These are phyloP conservation scores for Tenthredo livida DNA, from an alignment of 2,888 invertebrate species.

Conservation along the genomic window DNA sequence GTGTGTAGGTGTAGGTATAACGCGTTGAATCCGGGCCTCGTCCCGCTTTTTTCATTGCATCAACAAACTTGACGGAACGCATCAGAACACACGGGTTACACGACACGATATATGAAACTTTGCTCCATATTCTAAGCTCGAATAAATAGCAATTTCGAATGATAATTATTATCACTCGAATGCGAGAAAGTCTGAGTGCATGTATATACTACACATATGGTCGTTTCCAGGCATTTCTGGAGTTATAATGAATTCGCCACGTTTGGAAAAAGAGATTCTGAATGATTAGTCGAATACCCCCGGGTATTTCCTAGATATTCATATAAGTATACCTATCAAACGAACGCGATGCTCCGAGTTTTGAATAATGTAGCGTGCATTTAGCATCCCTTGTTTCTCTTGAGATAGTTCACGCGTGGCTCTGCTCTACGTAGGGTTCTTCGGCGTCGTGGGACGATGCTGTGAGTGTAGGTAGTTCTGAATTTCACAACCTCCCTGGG, in stretches of 20 bases:
- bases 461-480: conserved; percentile 44
- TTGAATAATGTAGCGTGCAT: conserved; percentile 48
- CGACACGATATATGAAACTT: background rate
- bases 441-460: background rate
- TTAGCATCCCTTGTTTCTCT: conserved; percentile 25
- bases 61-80: conserved; percentile 27
- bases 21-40: conserved; percentile 14
- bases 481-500: conserved; percentile 24
- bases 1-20: background rate
- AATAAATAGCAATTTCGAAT: conserved; percentile 32
- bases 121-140: conserved; percentile 34
- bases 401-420: background rate
- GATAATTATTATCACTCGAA: background rate
- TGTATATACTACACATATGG: too few relatives aligned
- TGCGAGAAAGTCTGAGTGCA: background rate
- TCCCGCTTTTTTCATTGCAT: conserved; percentile 24
- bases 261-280: background rate
- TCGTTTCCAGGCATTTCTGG: too few relatives aligned
- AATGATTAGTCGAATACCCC: conserved; percentile 1
- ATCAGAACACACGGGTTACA: conserved; percentile 3
- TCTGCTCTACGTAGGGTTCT: conserved; percentile 7
- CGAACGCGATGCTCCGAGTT: background rate
- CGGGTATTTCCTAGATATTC: background rate
- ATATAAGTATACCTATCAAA: background rate
- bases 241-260: background rate